Percentiles rank a stretch among this genome's conserved stretches.
phyloP scores from a whole-genome alignment of 2,797 vertebrate species.

The Oreortyx pictus region DNA sequence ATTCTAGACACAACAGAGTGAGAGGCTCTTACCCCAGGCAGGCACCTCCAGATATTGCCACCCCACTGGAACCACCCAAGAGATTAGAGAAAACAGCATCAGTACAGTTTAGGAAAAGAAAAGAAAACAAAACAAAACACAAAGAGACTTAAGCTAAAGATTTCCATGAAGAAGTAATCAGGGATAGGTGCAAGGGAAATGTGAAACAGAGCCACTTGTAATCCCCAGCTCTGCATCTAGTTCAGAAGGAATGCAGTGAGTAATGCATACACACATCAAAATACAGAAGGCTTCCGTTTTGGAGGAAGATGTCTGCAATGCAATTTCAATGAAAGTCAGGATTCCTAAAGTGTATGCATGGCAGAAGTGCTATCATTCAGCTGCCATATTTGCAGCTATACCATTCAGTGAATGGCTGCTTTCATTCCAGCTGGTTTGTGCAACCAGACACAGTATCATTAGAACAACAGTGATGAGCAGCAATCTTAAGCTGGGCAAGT shows the following conservation, averaged over 20 bases:
- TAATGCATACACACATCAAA: background rate
- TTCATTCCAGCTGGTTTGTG: slow-evolving; percentile 9
- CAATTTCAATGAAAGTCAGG: background rate
- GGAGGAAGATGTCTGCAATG: background rate
- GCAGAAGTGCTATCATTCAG: background rate
- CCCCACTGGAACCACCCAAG: background rate
- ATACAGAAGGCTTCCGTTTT: background rate
- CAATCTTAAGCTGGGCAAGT: background rate
- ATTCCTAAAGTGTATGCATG: background rate
- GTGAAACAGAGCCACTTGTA: background rate
- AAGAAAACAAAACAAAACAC: background rate
- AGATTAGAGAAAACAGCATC: background rate
- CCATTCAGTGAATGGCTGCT: background rate
- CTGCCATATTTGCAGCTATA: background rate
- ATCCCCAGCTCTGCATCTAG: background rate
- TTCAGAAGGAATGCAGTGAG: background rate
- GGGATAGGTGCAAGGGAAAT: background rate
- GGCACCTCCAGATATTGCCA: background rate
- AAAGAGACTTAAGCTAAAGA: background rate
- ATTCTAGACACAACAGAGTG: background rate
- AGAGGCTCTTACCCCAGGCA: background rate
- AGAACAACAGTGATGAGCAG: slow-evolving; percentile 6
- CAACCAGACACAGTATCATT: slow-evolving; percentile 14
- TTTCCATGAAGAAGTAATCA: background rate
- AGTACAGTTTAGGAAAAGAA: accelerated